Conservation (phyloP, 2,113 vertebrate genomes). For the Tympanuchus pallidicinctus region DNA sequence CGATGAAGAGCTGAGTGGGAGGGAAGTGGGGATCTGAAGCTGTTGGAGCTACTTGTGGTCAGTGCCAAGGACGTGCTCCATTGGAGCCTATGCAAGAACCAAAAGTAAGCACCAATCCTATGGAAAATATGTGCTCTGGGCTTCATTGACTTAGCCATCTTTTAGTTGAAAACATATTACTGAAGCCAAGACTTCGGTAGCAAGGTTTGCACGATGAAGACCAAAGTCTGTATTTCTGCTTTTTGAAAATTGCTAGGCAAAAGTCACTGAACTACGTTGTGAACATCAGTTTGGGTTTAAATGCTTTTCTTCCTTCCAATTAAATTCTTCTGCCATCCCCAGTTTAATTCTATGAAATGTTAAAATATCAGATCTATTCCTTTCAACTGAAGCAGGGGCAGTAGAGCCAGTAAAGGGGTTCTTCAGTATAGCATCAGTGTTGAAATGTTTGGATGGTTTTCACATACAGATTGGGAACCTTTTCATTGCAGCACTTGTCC, state of each 20-base stretch:
- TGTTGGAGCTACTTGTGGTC: background rate
- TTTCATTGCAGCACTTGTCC: background rate
- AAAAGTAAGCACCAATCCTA: background rate
- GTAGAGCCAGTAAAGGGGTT: background rate
- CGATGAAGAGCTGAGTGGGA: background rate
- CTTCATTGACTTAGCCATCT: background rate
- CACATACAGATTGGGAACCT: background rate
- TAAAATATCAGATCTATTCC: background rate
- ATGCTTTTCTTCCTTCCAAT: background rate
- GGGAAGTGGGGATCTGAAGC: background rate
- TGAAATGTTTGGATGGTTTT: background rate
- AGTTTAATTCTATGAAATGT: background rate
- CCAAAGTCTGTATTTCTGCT: background rate
- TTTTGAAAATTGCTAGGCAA: background rate
- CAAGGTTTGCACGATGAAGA: background rate
- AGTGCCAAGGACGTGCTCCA: rapidly evolving
- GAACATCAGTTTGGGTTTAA: background rate
- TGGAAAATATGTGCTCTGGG: background rate
- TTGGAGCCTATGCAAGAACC: background rate
- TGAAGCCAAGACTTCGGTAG: background rate
- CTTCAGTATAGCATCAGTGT: background rate
- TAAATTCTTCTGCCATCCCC: background rate
- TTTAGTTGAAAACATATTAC: background rate
- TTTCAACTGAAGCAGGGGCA: background rate
- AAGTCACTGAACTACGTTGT: background rate